Conservation (phyloP, 1,140 invertebrate species). For the Orchestia grillus region DNA sequence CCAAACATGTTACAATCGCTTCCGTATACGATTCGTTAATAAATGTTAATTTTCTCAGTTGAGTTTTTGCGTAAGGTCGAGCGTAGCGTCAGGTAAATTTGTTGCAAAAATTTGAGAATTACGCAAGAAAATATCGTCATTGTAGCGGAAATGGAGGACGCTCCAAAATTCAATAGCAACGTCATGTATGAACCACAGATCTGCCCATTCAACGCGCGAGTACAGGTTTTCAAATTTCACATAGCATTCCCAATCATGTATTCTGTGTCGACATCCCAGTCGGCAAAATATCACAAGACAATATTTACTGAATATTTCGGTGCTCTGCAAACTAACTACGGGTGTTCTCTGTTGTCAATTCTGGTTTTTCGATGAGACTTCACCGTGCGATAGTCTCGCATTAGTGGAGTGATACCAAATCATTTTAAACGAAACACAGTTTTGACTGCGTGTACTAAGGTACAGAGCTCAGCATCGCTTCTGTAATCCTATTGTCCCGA, state of each 20-base stretch:
- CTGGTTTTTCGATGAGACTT: background rate
- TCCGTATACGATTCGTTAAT: too few relatives aligned
- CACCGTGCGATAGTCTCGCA: background rate
- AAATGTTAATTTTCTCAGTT: too few relatives aligned
- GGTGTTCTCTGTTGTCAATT: background rate
- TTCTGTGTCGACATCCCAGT: background rate
- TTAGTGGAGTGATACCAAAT: background rate
- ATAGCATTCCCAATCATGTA: background rate
- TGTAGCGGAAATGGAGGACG: too few relatives aligned
- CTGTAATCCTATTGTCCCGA: background rate
- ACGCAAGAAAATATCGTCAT: too few relatives aligned
- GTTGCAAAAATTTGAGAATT: too few relatives aligned
- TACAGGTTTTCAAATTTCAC: background rate
- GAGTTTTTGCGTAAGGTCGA: too few relatives aligned
- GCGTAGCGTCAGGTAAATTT: too few relatives aligned
- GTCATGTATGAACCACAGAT: background rate
- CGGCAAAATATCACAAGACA: background rate
- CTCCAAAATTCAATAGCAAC: background rate
- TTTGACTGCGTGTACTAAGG: background rate
- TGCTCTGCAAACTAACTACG: background rate
- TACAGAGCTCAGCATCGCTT: background rate
- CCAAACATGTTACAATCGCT: too few relatives aligned
- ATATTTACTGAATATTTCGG: background rate
- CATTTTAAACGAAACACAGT: background rate
- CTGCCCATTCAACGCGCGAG: too few relatives aligned